Percentiles rank a stretch among this genome's conserved stretches.
Conservation (phyloP, 2,797 vertebrate genomes). For the Pantherophis vulpinus region DNA sequence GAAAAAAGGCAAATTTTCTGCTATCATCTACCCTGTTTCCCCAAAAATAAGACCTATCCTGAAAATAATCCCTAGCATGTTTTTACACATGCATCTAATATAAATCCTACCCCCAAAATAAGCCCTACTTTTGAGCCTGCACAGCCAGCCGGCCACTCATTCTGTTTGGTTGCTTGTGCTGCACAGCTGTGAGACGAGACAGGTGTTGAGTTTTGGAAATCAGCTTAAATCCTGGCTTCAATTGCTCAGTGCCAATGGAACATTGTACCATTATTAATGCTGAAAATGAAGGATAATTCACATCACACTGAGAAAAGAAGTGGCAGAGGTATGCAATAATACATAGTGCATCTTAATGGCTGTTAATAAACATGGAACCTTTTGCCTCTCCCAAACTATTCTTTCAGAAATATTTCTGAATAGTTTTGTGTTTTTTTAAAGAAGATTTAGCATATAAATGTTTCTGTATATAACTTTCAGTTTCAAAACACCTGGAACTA, state of each 20-base stretch:
- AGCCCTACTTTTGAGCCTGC: no score
- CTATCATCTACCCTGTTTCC: background rate
- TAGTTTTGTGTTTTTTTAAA: background rate
- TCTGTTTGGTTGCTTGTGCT: no score
- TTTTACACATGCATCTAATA: no score
- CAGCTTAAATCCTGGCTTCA: background rate
- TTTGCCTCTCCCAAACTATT: background rate
- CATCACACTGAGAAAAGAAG: background rate
- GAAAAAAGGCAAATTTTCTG: background rate
- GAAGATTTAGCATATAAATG: background rate
- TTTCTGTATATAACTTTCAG: background rate
- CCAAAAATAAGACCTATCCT: no score
- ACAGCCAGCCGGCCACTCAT: no score
- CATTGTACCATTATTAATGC: background rate
- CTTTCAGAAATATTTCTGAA: background rate
- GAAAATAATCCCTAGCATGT: no score
- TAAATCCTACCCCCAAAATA: no score
- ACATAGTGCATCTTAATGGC: background rate
- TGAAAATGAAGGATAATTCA: background rate
- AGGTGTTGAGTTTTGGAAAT: background rate
- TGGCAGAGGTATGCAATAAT: background rate
- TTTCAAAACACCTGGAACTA: background rate
- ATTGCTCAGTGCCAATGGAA: background rate
- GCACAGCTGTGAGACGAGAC: no score
- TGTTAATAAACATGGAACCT: background rate